Conservation (phyloP, 2,888 invertebrate species). For the Strigamia maritima region DNA sequence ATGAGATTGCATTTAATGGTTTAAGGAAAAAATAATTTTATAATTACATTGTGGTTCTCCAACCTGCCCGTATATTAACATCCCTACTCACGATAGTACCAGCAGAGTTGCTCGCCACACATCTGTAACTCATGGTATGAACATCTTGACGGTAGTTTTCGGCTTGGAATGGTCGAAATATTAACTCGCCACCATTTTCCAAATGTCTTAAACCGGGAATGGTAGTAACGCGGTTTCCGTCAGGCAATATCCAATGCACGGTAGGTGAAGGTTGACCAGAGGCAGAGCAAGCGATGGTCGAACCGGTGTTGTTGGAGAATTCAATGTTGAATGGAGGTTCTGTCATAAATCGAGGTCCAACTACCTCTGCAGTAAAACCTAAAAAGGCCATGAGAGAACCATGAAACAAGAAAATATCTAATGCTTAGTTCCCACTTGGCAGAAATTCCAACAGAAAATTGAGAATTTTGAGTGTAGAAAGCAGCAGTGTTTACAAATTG, state of each 20-base stretch:
- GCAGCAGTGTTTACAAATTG: too few relatives aligned
- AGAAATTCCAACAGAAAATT: too few relatives aligned
- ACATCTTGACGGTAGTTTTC: constrained; percentile 15
- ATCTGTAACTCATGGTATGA: not conserved
- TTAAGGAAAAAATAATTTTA: not conserved
- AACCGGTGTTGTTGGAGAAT: constrained; percentile 5
- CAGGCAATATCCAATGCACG: not conserved
- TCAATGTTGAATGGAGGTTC: not conserved
- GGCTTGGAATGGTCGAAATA: not conserved
- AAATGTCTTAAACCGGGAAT: not conserved
- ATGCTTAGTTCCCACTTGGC: too few relatives aligned
- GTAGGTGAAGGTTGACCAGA: not conserved
- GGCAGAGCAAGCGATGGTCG: not conserved
- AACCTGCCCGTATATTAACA: not conserved
- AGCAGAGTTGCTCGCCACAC: constrained; percentile 1
- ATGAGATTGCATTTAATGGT: not conserved
- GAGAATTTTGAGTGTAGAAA: too few relatives aligned
- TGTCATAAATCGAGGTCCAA: not conserved
- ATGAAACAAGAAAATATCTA: too few relatives aligned
- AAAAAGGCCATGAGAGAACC: not conserved
- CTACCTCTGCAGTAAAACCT: not conserved
- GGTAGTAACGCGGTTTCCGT: not conserved
- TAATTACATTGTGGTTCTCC: not conserved
- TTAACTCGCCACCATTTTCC: not conserved
- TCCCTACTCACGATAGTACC: not conserved